Conservation (phyloP, 2,888 invertebrate species). For the Anodontia alba region DNA sequence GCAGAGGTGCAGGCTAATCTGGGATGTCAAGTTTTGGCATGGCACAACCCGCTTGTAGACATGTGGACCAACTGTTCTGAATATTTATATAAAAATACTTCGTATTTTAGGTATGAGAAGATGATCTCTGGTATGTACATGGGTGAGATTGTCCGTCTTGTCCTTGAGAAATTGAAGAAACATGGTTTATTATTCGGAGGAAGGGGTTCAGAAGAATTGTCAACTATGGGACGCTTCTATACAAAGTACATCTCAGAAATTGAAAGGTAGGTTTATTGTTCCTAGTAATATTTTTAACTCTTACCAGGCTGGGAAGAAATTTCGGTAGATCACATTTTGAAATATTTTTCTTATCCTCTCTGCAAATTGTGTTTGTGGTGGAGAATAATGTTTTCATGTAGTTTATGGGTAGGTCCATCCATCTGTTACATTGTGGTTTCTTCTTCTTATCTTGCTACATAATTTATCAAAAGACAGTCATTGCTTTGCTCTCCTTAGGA, state of each 20-base stretch:
- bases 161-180: slow-evolving; percentile 91
- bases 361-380: no score
- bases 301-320: no score
- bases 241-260: slow-evolving; percentile 99
- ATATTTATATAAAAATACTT: no score
- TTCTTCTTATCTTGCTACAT: no score
- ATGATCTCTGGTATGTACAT: slow-evolving; percentile 99
- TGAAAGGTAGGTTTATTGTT: slow-evolving; percentile 88
- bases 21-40: no score
- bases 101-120: slow-evolving; percentile 90
- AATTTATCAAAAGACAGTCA: neutral
- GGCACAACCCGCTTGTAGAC: no score
- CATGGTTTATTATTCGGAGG: slow-evolving; percentile 92
- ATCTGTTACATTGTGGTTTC: no score
- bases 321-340: no score
- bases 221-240: slow-evolving; percentile 93
- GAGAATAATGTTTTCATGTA: neutral
- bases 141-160: slow-evolving; percentile 96
- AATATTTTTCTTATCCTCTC: no score
- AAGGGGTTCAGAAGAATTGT: slow-evolving; percentile 91
- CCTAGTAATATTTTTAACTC: neutral
- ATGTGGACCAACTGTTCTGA: no score
- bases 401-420: neutral
- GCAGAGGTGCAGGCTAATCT: no score
- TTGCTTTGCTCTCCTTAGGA: no score